Evolutionary conservation across 2,888 invertebrate genomes (phyloP), one percentile per base, ranked within the genome.

Genomic region (Brachylomia viminalis): DNA sequence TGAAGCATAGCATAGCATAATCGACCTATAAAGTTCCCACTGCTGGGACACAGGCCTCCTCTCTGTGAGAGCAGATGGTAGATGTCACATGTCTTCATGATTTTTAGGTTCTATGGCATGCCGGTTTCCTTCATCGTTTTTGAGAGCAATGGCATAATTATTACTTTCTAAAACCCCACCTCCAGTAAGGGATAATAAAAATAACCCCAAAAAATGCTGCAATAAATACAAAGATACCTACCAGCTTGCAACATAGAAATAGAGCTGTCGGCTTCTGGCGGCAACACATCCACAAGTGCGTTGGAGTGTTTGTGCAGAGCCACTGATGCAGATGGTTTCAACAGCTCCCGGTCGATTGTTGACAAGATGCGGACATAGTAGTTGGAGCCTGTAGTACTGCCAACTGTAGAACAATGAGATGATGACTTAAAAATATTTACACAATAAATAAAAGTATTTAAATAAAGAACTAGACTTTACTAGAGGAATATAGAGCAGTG

Each of bases 221-320:
- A 42, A 52, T 42, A n/a, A 38, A 73, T 11, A 71, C 0, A 23
- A 47, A n/a, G 20, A 56, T 64, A 79, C 90, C 92, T 94, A 98
- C 98, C 98, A 92, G 99, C 98, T 97, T 98, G 98, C 79, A 99
- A 97, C 99, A 99, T 99, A 73, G 99, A 99, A 86, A 99, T 99
- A 59, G 99, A 99, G 87, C 99, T 99, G 94, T 99, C 99, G 2
- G 99, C 99, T 96, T 99, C 99, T 1, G 99, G 99, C 10, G 99
- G 99, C 61, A 99, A 95, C 7, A 99, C 99, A 97, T 99, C 99
- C 0, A 99, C 99, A 77, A 99, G 97, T n/a, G 99, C 99, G 97
- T 99, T 99, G 91, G 99, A 99, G 95, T 99, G 99, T 94, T 99
- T 99, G 94, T 99, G 99, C 52, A 99, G 97, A 30, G 99, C 99